Evolutionary conservation across 2,113 vertebrate genomes (phyloP).

Genomic region (Spizaetus ornatus): DNA sequence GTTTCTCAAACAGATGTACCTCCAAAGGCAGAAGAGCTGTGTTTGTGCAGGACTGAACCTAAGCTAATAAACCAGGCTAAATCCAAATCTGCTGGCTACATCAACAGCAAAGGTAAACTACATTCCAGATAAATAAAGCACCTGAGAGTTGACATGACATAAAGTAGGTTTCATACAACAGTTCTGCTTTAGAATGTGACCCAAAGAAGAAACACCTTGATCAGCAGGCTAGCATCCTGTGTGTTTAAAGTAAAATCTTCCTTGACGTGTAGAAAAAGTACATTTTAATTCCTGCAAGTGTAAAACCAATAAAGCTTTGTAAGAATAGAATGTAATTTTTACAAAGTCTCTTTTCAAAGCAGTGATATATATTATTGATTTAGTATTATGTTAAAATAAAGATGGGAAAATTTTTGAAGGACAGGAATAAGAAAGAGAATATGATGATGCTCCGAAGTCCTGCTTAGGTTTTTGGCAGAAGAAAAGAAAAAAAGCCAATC

Average conservation of each 20-base stretch:
- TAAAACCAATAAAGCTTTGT: neutral
- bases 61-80: neutral
- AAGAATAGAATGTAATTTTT: neutral
- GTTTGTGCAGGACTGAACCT: neutral
- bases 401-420: neutral
- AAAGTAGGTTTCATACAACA: neutral
- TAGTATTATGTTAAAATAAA: neutral
- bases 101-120: neutral
- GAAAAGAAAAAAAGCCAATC: neutral
- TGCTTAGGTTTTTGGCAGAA: neutral
- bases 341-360: neutral
- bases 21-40: neutral
- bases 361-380: neutral
- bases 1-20: too few species aligned
- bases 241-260: neutral
- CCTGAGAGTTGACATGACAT: neutral
- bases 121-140: neutral
- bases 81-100: neutral
- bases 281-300: neutral
- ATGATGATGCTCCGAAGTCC: neutral
- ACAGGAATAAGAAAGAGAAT: neutral
- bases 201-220: neutral
- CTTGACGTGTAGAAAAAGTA: neutral
- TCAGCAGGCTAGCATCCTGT: neutral
- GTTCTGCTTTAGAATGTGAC: neutral